Base-by-base conservation (phyloP, 2,888 invertebrate genomes). In the Bombyx huttoni region DNA sequence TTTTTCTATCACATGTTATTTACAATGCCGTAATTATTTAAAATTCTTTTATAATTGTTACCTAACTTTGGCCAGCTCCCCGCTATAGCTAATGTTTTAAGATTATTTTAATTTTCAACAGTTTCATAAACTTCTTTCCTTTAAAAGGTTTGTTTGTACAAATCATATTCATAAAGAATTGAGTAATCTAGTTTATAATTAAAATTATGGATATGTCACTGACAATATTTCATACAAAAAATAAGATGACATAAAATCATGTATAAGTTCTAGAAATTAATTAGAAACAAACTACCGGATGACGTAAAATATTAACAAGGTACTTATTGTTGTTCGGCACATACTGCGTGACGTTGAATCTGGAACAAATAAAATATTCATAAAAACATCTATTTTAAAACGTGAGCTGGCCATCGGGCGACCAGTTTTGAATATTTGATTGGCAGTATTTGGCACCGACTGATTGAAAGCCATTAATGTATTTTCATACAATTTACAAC, bases 201-300 rank as follows among this genome's bases (percentile, higher is more conserved):
- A n/a, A 24, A 24, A 24, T 40, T 40, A 40, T 40, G 40, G 40
- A 52, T 55, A 53, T 49, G 54, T 40, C 12, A 40, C 40, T 12
- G 40, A 40, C 40, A 40, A 40, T 10, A 40, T 10, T 10, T 40
- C 3, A 7, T 40, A 40, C 40, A 40, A 12, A 10, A 40, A 40
- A 10, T 40, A 53, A 58, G 33, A 45, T 45, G 49, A 47, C n/a
- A 33, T 49, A 49, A 52, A 52, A 49, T 6, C 12, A 35, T 40
- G 46, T 35, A 40, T 49, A 49, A 45, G 50, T 40, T 12, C 12
- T 40, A 10, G 8, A 10, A 40, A 10, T 48, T 8, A n/a, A 8
- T 10, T 48, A 56, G 50, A 58, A 69, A 61, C 55, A 60, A 78
- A 83, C 85, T 87, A 87, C 81, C 87, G 86, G 60, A 77, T 70